phyloP scores from a whole-genome alignment of 2,113 vertebrate species.

The Oreocharis arfaki region DNA sequence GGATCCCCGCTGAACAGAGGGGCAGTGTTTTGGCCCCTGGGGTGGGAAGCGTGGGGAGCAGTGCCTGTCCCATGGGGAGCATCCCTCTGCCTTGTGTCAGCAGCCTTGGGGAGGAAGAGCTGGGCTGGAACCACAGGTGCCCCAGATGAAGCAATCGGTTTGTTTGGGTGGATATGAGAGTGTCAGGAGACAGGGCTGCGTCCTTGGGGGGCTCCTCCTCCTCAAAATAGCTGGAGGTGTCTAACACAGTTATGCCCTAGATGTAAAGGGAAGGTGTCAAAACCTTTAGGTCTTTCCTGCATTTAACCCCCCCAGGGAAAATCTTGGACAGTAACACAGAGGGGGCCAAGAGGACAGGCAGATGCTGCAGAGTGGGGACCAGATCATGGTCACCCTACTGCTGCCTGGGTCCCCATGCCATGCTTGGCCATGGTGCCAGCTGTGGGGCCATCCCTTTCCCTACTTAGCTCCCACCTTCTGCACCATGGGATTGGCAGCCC shows the following conservation, averaged over 20 bases:
- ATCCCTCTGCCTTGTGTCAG: neutral
- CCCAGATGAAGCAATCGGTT: neutral
- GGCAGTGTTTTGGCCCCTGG: accelerated
- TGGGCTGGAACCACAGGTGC: neutral
- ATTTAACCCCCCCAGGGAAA: neutral
- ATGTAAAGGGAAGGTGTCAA: neutral
- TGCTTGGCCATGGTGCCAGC: neutral
- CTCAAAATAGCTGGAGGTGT: neutral
- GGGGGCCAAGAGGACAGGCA: neutral
- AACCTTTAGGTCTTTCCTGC: neutral
- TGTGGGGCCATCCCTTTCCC: neutral
- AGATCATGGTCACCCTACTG: neutral
- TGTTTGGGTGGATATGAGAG: neutral
- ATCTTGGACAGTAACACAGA: neutral
- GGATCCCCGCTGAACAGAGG: accelerated
- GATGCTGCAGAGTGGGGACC: neutral
- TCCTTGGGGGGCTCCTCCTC: accelerated
- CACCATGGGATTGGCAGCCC: neutral
- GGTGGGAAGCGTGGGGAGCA: neutral
- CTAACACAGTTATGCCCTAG: neutral
- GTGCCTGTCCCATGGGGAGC: neutral
- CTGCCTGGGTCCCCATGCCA: neutral
- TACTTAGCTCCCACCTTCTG: neutral
- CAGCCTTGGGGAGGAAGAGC: neutral
- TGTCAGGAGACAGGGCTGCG: neutral